These are phyloP conservation scores for Pseudonaja textilis DNA, from an alignment of 2,113 vertebrate genomes.

Conservation along the genomic window DNA sequence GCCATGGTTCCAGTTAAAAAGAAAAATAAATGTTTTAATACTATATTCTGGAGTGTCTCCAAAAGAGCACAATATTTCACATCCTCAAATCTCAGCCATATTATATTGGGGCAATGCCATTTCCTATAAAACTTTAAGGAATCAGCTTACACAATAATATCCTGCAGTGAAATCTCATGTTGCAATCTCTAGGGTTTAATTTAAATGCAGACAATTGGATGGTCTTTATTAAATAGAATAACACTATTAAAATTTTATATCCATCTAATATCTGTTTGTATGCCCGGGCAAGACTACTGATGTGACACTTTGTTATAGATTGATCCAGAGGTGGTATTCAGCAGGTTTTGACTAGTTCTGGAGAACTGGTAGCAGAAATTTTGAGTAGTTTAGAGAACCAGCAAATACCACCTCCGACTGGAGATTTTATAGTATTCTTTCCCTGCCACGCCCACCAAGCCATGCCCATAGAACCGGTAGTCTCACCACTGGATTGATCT, in stretches of 20 bases:
- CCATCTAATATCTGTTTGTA: background rate
- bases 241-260: background rate
- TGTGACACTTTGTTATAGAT: background rate
- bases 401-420: no score
- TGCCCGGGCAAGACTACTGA: background rate
- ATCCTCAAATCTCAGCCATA: background rate
- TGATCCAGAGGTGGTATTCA: no score
- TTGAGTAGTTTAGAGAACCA: no score
- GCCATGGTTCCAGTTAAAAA: background rate
- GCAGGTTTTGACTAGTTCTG: no score
- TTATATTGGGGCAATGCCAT: background rate
- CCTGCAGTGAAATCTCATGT: background rate
- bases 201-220: background rate
- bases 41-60: background rate
- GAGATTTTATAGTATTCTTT: no score
- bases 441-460: no score
- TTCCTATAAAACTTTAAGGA: background rate
- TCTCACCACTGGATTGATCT: background rate
- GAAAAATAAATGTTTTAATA: background rate
- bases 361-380: no score
- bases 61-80: background rate
- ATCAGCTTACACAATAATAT: background rate
- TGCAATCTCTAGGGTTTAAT: background rate
- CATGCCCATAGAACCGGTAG: no score
- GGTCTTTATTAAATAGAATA: background rate